Percentiles rank a stretch among this genome's conserved stretches.
Conservation (phyloP, 2,113 vertebrate species). For the Pseudonaja textilis region DNA sequence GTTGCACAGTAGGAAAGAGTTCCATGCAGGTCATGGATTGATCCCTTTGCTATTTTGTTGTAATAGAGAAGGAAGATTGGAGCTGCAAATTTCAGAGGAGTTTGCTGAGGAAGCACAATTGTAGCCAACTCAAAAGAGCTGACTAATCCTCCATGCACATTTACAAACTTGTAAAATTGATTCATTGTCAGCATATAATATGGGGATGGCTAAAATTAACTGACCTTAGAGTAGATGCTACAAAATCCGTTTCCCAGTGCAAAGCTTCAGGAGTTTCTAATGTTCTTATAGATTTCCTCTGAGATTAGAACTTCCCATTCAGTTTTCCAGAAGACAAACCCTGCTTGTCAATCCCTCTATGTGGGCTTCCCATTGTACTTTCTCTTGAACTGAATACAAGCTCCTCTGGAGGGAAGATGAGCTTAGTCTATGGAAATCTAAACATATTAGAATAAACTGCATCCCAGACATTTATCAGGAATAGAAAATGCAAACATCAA, state of each 20-base stretch:
- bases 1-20: slow-evolving; percentile 32
- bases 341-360: background rate
- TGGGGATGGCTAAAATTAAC: background rate
- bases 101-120: slow-evolving; percentile 54
- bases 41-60: slow-evolving; percentile 20
- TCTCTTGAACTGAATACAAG: background rate
- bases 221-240: background rate
- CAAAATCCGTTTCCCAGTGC: background rate
- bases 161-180: slow-evolving; percentile 14
- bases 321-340: background rate
- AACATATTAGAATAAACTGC: background rate
- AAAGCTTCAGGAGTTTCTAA: background rate
- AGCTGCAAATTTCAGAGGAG: slow-evolving; percentile 20
- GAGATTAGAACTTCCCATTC: background rate
- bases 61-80: slow-evolving; percentile 32
- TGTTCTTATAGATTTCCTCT: background rate
- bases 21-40: slow-evolving; percentile 7
- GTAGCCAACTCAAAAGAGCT: slow-evolving; percentile 25
- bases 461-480: background rate
- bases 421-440: background rate
- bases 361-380: background rate
- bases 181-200: slow-evolving; percentile 3
- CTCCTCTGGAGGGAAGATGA: background rate
- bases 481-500: background rate
- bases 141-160: slow-evolving; percentile 18